These are phyloP conservation scores for Cheilosia impressa DNA, from an alignment of 2,888 invertebrate species.

Conservation along the genomic window DNA sequence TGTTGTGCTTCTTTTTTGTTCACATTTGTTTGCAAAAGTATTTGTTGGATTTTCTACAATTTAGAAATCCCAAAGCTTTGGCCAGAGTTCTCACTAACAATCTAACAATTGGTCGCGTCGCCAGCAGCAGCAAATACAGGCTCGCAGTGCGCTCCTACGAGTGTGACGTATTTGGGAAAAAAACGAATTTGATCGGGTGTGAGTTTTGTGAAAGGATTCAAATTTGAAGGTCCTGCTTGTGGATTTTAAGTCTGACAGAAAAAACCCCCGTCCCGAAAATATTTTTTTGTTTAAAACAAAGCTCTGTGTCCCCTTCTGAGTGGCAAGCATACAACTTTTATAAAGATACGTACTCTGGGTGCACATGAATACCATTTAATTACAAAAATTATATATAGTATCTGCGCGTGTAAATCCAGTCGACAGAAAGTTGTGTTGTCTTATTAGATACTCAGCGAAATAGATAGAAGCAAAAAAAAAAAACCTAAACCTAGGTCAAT, in stretches of 20 bases:
- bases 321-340: neutral
- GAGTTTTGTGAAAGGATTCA: conserved; percentile 19
- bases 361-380: conserved; percentile 17
- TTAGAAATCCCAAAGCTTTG: conserved; percentile 65
- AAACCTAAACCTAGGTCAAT: conserved; percentile 74
- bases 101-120: conserved; percentile 75
- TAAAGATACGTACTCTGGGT: neutral
- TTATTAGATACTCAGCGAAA: conserved; percentile 68
- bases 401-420: conserved; percentile 21
- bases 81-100: conserved; percentile 67
- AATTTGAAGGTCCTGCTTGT: neutral
- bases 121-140: conserved; percentile 63
- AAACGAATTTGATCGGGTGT: conserved; percentile 30
- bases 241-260: conserved; percentile 4
- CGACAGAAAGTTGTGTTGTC: conserved; percentile 56
- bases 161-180: conserved; percentile 21
- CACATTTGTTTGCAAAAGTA: conserved; percentile 55
- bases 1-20: conserved; percentile 28
- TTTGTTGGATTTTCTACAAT: conserved; percentile 57
- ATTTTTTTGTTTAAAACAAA: too few species aligned
- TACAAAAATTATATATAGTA: neutral
- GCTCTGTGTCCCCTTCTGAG: too few species aligned
- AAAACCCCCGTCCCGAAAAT: neutral
- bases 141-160: conserved; percentile 48
- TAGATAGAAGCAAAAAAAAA: conserved; percentile 65